Evolutionary conservation across 2,888 invertebrate species (phyloP).

Genomic region (Tipula helvola): DNA sequence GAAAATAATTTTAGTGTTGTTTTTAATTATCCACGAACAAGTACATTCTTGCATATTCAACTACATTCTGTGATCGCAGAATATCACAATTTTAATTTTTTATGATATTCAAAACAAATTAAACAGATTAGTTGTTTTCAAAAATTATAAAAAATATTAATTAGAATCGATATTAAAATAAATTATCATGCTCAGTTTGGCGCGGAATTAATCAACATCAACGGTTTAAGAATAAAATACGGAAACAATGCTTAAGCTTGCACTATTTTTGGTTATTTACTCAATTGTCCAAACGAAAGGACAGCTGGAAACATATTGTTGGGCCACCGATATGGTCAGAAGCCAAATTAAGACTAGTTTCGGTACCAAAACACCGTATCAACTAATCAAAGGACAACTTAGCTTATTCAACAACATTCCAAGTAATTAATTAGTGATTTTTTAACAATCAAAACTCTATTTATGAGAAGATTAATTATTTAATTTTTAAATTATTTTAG

Average conservation of each 20-base stretch:
- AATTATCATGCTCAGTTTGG: background rate
- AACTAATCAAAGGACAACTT: constrained; percentile 41
- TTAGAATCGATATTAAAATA: background rate
- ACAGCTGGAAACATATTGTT: background rate
- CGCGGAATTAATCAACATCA: background rate
- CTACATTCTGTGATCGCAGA: too few relatives aligned
- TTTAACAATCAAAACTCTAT: background rate
- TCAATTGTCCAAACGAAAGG: background rate
- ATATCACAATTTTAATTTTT: too few relatives aligned
- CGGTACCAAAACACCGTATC: constrained; percentile 35
- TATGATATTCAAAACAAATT: too few relatives aligned
- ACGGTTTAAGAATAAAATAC: background rate
- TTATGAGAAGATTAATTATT: constrained; percentile 38
- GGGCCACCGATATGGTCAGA: constrained; percentile 23
- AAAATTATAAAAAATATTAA: background rate
- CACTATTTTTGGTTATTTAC: background rate
- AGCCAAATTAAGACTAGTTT: constrained; percentile 38
- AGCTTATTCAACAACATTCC: background rate
- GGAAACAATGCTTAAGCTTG: background rate
- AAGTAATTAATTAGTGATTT: background rate
- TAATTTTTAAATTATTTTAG: too few relatives aligned
- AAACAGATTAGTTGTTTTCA: background rate
- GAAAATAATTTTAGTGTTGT: too few relatives aligned
- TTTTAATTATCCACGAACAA: too few relatives aligned
- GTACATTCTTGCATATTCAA: too few relatives aligned